phyloP scores from a whole-genome alignment of 2,797 vertebrate genomes.

The Lagorchestes hirsutus region DNA sequence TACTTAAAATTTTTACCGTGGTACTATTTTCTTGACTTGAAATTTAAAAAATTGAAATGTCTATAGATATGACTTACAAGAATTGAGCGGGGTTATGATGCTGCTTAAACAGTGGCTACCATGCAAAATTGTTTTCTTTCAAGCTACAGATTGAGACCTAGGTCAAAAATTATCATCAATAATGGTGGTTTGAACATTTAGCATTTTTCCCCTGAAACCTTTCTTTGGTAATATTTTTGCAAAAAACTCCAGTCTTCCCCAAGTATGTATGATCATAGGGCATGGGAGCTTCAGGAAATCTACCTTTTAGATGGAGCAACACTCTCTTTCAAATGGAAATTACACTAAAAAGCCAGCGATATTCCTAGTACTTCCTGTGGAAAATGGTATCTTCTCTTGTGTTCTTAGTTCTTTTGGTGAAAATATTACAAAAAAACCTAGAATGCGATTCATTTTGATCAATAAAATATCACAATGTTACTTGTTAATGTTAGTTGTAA shows the following conservation, averaged over 20 bases:
- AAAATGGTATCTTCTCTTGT: not conserved
- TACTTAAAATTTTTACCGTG: conserved; percentile 86
- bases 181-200: conserved; percentile 30
- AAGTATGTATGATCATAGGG: conserved; percentile 11
- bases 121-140: conserved; percentile 18
- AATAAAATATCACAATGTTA: not conserved
- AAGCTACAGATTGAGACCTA: not conserved
- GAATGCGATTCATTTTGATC: conserved; percentile 2
- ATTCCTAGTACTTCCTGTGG: not conserved
- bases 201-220: not conserved
- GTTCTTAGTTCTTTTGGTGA: not conserved
- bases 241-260: conserved; percentile 1
- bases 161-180: not conserved
- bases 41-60: conserved; percentile 24
- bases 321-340: conserved; percentile 5
- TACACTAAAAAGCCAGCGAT: not conserved
- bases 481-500: not conserved
- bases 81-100: not conserved
- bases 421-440: not conserved
- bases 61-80: not conserved
- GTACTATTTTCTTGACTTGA: conserved; percentile 72
- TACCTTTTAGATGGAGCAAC: not conserved
- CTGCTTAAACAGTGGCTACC: not conserved
- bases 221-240: not conserved
- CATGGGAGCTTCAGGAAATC: conserved; percentile 14